These are phyloP conservation scores for Tromatobia lineatoria DNA, from an alignment of 2,888 invertebrate genomes.

Conservation along the genomic window DNA sequence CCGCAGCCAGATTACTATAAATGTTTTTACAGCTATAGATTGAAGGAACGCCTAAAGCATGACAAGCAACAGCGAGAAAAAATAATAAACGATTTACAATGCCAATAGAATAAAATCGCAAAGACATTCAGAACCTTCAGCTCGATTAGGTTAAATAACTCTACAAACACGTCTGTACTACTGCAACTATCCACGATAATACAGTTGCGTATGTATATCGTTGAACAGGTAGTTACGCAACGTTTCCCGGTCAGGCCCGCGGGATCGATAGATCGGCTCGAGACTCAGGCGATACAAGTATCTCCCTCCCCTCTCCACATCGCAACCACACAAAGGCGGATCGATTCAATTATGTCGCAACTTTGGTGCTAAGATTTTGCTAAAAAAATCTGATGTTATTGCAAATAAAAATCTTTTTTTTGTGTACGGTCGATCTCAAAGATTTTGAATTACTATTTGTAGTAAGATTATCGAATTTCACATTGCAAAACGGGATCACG, in stretches of 20 bases:
- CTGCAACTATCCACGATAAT: conserved; percentile 23
- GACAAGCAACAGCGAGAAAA: neutral
- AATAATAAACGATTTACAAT: conserved; percentile 46
- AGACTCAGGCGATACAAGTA: conserved; percentile 26
- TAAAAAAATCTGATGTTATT: neutral
- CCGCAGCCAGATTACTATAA: neutral
- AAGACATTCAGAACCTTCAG: conserved; percentile 47
- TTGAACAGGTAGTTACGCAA: conserved; percentile 64
- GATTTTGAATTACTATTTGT: no score
- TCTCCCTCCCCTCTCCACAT: conserved; percentile 11
- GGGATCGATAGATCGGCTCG: conserved; percentile 57
- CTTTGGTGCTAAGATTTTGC: neutral
- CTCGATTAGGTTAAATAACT: conserved; percentile 52
- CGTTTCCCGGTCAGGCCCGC: conserved; percentile 47
- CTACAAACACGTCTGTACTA: neutral
- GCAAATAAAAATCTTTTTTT: no score
- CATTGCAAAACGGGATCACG: no score
- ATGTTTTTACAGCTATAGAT: neutral
- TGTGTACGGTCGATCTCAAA: no score
- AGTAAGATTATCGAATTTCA: no score
- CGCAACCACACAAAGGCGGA: conserved; percentile 12
- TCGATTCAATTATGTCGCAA: conserved; percentile 3
- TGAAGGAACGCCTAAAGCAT: conserved; percentile 3
- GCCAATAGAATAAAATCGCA: conserved; percentile 53
- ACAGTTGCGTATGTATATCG: conserved; percentile 57